Evolutionary conservation across 2,797 vertebrate species (phyloP), one percentile per base, ranked within the genome.

Genomic region (Danio albolineatus): DNA sequence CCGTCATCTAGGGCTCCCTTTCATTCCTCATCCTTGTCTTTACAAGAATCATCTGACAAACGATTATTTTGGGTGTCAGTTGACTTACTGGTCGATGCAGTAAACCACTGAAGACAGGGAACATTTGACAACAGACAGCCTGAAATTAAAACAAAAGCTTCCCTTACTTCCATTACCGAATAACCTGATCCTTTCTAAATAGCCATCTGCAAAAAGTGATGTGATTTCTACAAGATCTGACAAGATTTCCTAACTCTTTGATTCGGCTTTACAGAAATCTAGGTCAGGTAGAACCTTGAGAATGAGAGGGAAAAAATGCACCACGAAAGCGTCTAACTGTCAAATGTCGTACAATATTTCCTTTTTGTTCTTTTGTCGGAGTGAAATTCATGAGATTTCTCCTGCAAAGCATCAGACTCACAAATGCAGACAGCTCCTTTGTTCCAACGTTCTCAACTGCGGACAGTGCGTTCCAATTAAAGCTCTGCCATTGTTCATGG

Each of bases 171-270:
- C 28, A n/a, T 28, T 28, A 28, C 28, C 28, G 19, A 73, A 46
- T 10, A 46, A 43, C 48, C 71, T 44, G 71, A 43, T 71, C 17
- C 2, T 13, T 39, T 72, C 64, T 17, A 38, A n/a, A 43, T 64
- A 13, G 1, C 19, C 54, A 72, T 72, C 77, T 9, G 12, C 60
- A 70, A 74, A 79, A 75, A 51, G 43, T 77, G 48, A 74, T 8
- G 7, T 79, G 76, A 76, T 84, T 85, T 79, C 85, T 28, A 87
- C 79, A 83, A 62, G 76, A 84, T 87, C 85, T 87, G 60, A 84
- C 84, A 69, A 70, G 14, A 38, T 80, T 83, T 67, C 67, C 82
- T 79, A 78, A 61, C 83, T 81, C 60, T 41, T 28, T 28, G 28
- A 28, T 28, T 28, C 28, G 3, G 28, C 28, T 28, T 28, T 54